These are phyloP conservation scores for Macrosoma leucophasiata DNA, from an alignment of 2,888 invertebrate species.

Conservation along the genomic window DNA sequence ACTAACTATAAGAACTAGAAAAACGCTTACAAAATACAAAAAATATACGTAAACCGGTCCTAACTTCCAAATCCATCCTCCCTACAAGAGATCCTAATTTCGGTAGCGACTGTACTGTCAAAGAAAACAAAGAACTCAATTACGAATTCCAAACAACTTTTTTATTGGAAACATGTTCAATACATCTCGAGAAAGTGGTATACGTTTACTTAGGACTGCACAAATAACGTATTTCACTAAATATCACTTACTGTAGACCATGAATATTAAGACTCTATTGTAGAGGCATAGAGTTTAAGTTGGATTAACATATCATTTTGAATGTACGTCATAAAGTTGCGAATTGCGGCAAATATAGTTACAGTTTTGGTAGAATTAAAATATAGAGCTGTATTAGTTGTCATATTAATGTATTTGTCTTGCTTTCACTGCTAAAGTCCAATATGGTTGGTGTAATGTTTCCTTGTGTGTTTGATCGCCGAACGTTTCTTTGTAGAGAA, in stretches of 20 bases:
- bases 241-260: too few relatives aligned
- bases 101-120: too few relatives aligned
- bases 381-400: constrained; percentile 12
- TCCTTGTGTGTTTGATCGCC: too few relatives aligned
- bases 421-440: constrained; percentile 4
- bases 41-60: too few relatives aligned
- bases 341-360: constrained; percentile 9
- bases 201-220: constrained; percentile 29
- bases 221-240: too few relatives aligned
- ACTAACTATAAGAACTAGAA: too few relatives aligned
- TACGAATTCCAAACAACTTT: constrained; percentile 31
- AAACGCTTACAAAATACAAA: too few relatives aligned
- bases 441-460: too few relatives aligned
- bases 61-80: too few relatives aligned
- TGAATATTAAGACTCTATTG: neutral
- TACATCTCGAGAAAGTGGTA: constrained; percentile 27
- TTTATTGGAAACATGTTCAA: constrained; percentile 31
- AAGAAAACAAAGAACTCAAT: constrained; percentile 25
- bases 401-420: constrained; percentile 3
- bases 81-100: too few relatives aligned
- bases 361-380: constrained; percentile 22
- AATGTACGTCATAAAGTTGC: neutral
- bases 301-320: neutral
- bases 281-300: neutral
- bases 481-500: too few relatives aligned